Conservation (phyloP, 2,797 vertebrate genomes). For the Acanthurus lineatus region DNA sequence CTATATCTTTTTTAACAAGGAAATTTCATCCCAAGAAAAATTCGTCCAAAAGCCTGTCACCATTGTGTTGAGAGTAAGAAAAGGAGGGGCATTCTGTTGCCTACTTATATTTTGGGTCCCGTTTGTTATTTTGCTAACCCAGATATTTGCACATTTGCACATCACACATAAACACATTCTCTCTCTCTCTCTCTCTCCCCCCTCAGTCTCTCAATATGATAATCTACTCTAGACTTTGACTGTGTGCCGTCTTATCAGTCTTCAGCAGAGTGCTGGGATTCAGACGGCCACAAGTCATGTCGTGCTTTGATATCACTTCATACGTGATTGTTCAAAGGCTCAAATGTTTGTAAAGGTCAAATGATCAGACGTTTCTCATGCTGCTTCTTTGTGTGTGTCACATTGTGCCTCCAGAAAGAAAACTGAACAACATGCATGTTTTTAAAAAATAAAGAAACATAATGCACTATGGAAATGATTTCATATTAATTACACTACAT, state of each 20-base stretch:
- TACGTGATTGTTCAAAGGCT: slow-evolving; percentile 50
- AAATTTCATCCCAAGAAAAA: not conserved
- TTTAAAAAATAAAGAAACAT: not conserved
- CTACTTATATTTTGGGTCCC: slow-evolving; percentile 22
- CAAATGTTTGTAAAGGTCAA: slow-evolving; percentile 69
- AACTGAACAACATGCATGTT: not conserved
- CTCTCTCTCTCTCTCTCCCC: slow-evolving; percentile 1
- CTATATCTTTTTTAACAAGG: not conserved
- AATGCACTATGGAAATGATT: not conserved
- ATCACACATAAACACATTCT: slow-evolving; percentile 13
- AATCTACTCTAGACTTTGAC: slow-evolving; percentile 58
- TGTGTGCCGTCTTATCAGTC: slow-evolving; percentile 68
- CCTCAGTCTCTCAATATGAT: slow-evolving; percentile 53
- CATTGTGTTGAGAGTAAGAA: not conserved
- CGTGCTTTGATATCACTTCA: slow-evolving; percentile 55
- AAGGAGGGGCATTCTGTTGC: slow-evolving; percentile 2
- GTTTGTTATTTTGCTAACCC: slow-evolving; percentile 43
- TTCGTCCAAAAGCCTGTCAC: slow-evolving; percentile 9
- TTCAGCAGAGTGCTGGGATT: slow-evolving; percentile 59
- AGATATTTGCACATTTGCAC: slow-evolving; percentile 50
- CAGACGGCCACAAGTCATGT: slow-evolving; percentile 53
- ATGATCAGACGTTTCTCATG: slow-evolving; percentile 66
- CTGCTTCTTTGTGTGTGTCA: slow-evolving; percentile 33
- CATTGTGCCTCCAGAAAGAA: slow-evolving; percentile 29
- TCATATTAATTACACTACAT: not conserved